Percentiles rank a stretch among this genome's conserved stretches.
Conservation (phyloP, 2,797 vertebrate genomes). For the Ispidina lecontei region DNA sequence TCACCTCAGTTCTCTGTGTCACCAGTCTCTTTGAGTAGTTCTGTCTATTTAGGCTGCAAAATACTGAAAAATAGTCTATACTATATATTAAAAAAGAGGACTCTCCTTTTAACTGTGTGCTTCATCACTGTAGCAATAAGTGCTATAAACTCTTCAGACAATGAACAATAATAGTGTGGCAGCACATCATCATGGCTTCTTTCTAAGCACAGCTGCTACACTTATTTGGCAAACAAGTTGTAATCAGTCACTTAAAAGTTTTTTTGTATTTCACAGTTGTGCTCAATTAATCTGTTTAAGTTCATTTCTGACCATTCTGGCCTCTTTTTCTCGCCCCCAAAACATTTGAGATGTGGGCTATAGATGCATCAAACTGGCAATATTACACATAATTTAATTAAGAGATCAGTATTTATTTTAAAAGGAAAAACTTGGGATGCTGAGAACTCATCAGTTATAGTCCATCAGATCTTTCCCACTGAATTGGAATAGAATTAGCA, state of each 20-base stretch:
- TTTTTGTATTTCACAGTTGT: not conserved
- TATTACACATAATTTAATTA: not conserved
- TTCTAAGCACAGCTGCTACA: constrained; percentile 36
- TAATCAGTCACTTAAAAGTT: constrained; percentile 53
- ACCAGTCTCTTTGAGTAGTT: fast-evolving
- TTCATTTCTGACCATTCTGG: constrained; percentile 25
- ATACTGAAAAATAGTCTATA: not conserved
- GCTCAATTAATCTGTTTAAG: constrained; percentile 52
- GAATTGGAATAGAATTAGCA: not conserved
- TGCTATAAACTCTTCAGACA: not conserved
- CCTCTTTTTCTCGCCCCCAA: not conserved
- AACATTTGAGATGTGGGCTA: not conserved
- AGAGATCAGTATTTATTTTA: not conserved
- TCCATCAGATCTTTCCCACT: not conserved
- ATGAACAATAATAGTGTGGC: not conserved
- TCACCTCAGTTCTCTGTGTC: not conserved
- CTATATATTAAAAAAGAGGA: fast-evolving
- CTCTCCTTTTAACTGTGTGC: not conserved
- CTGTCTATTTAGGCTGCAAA: not conserved
- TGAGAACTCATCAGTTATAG: not conserved
- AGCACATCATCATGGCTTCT: not conserved
- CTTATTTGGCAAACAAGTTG: constrained; percentile 41
- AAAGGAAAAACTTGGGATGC: not conserved
- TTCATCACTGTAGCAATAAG: not conserved
- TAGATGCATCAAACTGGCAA: not conserved